A percentile compares a stretch with the other conserved stretches of the same genome.
phyloP scores from a whole-genome alignment of 2,797 vertebrate genomes.

The Falco berigora region DNA sequence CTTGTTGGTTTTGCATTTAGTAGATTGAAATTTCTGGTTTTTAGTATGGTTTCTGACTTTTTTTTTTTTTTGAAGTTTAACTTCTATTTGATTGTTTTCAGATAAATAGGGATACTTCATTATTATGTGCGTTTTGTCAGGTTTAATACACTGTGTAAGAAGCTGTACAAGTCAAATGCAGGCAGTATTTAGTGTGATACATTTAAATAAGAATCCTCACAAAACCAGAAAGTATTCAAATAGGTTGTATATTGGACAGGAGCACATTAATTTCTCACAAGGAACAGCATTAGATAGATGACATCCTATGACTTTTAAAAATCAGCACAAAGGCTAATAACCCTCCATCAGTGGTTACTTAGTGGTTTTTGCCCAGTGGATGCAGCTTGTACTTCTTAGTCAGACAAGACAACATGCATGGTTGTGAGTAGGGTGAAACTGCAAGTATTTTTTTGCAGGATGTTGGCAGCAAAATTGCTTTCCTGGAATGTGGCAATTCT shows the following conservation, averaged over 20 bases:
- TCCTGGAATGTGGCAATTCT: slow-evolving; percentile 38
- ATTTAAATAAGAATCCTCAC: not conserved
- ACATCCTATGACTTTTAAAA: not conserved
- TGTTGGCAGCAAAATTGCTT: not conserved
- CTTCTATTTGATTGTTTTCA: not conserved
- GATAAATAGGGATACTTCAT: not conserved
- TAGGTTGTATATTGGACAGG: not conserved
- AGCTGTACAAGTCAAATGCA: not conserved
- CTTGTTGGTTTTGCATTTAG: not conserved
- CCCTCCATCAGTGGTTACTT: not conserved
- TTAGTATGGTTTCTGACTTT: not conserved
- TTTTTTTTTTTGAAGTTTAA: not conserved
- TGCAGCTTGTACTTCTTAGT: not conserved
- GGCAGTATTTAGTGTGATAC: not conserved
- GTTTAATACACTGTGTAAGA: not conserved
- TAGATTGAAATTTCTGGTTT: not conserved
- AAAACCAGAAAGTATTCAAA: not conserved
- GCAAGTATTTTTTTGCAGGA: not conserved
- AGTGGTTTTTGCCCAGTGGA: not conserved
- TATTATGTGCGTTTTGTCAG: not conserved
- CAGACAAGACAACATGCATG: not conserved
- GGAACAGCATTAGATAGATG: not conserved
- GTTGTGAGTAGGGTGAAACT: not conserved
- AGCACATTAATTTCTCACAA: not conserved
- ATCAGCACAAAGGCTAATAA: not conserved